phyloP scores from a whole-genome alignment of 2,888 invertebrate genomes.

The Hirtodrosophila cameraria region DNA sequence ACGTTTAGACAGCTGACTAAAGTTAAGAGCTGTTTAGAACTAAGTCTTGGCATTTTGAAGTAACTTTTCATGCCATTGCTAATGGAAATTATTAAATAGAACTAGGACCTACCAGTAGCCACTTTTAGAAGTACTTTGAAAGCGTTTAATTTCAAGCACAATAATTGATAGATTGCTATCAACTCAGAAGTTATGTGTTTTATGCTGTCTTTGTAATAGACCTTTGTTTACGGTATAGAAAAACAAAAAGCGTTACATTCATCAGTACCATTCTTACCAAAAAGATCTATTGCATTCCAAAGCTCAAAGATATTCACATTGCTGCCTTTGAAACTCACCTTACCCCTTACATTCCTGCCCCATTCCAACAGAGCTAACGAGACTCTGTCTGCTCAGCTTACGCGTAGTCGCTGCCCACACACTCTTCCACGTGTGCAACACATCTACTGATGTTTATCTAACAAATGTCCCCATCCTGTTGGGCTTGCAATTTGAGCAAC shows the following conservation, averaged over 20 bases:
- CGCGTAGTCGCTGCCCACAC: constrained; percentile 23
- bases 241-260: neutral
- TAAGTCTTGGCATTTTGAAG: constrained; percentile 25
- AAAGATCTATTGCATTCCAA: neutral
- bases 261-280: too few relatives aligned
- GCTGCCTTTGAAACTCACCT: neutral
- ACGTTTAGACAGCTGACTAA: constrained; percentile 26
- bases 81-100: too few relatives aligned
- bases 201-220: too few relatives aligned
- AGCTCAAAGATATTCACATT: neutral
- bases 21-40: constrained; percentile 27
- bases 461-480: constrained; percentile 55
- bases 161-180: too few relatives aligned
- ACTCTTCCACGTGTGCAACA: neutral
- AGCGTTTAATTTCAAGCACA: too few relatives aligned
- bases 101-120: constrained; percentile 5
- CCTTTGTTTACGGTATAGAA: too few relatives aligned
- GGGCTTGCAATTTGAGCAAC: constrained; percentile 40
- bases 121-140: neutral
- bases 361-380: constrained; percentile 32
- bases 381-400: constrained; percentile 37
- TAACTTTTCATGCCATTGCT: constrained; percentile 15
- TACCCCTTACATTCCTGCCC: neutral
- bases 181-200: too few relatives aligned
- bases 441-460: constrained; percentile 60